Conservation (phyloP, 2,113 vertebrate species). For the Porphyrio hochstetteri region DNA sequence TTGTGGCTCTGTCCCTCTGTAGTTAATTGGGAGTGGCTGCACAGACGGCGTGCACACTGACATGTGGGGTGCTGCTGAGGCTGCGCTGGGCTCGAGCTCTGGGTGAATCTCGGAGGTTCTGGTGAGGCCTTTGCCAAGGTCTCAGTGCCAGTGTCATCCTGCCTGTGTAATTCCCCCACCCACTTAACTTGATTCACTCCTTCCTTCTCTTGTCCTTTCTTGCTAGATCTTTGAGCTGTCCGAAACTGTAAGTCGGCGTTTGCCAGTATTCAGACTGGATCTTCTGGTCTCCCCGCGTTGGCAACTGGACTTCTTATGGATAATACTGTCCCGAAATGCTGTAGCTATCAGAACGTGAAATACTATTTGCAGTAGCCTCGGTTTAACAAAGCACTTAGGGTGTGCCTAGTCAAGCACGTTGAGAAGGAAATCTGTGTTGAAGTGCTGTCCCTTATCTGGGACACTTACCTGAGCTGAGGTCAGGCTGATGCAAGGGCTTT, state of each 20-base stretch:
- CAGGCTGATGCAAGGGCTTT: conserved; percentile 55
- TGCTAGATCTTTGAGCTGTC: background rate
- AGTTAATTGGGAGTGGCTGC: background rate
- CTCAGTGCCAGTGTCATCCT: background rate
- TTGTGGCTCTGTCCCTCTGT: background rate
- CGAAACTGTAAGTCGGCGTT: background rate
- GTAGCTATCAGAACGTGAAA: conserved; percentile 17
- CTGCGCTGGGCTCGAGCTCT: background rate
- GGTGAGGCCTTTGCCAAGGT: background rate
- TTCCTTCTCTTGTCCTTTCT: background rate
- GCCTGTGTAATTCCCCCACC: background rate
- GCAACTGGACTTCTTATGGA: background rate
- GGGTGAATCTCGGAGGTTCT: background rate
- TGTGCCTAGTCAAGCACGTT: conserved; percentile 53
- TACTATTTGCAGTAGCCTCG: conserved; percentile 39
- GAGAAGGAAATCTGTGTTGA: conserved; percentile 51
- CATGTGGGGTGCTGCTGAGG: background rate
- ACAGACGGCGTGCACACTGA: background rate
- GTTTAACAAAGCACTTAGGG: conserved; percentile 50
- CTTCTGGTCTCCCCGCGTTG: background rate
- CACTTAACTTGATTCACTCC: background rate
- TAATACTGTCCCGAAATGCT: background rate
- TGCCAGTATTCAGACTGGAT: background rate
- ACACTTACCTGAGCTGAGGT: conserved; percentile 57
- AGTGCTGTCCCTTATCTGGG: conserved; percentile 55